A percentile compares a stretch with the other conserved stretches of the same genome.
Conservation (phyloP, 53 echinoderm and acorn worm species). For the Paracentrotus lividus region DNA sequence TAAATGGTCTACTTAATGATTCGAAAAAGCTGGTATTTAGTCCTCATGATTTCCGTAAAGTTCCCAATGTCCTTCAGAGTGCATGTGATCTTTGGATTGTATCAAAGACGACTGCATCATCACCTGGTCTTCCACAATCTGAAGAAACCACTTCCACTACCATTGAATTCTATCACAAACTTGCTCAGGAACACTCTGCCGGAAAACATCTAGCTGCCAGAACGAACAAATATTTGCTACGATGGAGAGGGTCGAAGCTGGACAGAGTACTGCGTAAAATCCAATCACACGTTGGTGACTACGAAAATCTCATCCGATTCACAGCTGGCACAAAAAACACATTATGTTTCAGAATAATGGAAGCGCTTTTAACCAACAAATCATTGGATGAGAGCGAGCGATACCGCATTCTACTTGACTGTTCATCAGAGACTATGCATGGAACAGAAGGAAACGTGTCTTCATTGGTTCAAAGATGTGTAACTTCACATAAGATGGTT, state of each 20-base stretch:
- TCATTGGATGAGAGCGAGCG: neutral
- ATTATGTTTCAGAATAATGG: too few species aligned
- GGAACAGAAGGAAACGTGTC: neutral
- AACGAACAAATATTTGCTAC: neutral
- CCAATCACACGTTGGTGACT: too few species aligned
- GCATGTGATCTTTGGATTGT: too few species aligned
- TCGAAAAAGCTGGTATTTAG: too few species aligned
- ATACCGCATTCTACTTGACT: neutral
- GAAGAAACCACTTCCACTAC: neutral
- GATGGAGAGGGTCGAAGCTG: neutral
- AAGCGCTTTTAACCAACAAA: neutral
- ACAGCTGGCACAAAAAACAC: too few species aligned
- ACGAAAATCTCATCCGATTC: too few species aligned
- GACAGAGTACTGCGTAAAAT: too few species aligned
- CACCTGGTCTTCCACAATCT: neutral
- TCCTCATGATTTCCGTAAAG: too few species aligned
- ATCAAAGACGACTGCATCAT: neutral
- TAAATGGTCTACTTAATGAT: too few species aligned
- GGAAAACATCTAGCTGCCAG: neutral
- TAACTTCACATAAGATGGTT: neutral
- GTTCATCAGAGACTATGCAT: too few species aligned
- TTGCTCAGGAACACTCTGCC: neutral
- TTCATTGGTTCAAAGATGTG: neutral
- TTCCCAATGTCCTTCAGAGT: too few species aligned
- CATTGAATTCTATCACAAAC: constrained; percentile 10